Percentiles rank a stretch among this genome's conserved stretches.
phyloP scores from a whole-genome alignment of 2,113 vertebrate genomes.

The Mesitornis unicolor region DNA sequence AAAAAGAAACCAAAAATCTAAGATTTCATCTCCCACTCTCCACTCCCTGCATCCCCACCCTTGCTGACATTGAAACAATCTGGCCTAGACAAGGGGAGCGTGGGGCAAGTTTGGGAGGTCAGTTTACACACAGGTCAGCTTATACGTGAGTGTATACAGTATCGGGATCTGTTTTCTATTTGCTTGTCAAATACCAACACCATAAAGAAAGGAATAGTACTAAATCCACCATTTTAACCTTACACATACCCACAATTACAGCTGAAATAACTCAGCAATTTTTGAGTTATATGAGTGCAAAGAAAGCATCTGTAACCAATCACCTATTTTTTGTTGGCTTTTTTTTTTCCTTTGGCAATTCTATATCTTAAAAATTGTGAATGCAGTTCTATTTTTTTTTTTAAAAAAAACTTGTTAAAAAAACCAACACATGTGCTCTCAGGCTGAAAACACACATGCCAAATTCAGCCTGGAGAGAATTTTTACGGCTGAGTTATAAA shows the following conservation, averaged over 20 bases:
- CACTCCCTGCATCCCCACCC: background rate
- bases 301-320: slow-evolving; percentile 78
- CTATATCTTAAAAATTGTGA: slow-evolving; percentile 69
- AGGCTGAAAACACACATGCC: slow-evolving; percentile 74
- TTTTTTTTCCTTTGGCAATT: slow-evolving; percentile 54
- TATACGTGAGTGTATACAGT: slow-evolving; percentile 24
- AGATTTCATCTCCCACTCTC: background rate
- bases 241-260: slow-evolving; percentile 69
- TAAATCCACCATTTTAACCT: slow-evolving; percentile 69
- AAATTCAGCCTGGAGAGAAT: slow-evolving; percentile 70
- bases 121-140: slow-evolving; percentile 39
- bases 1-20: background rate
- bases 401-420: slow-evolving; percentile 65
- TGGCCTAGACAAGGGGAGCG: background rate
- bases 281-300: slow-evolving; percentile 71
- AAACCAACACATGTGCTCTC: slow-evolving; percentile 67
- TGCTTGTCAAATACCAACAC: slow-evolving; percentile 65
- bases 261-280: slow-evolving; percentile 76
- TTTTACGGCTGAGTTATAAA: slow-evolving; percentile 73
- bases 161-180: slow-evolving; percentile 57
- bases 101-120: slow-evolving; percentile 41
- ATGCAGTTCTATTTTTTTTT: slow-evolving; percentile 19
- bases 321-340: slow-evolving; percentile 47
- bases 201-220: slow-evolving; percentile 52
- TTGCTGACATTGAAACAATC: background rate